phyloP scores from a whole-genome alignment of 2,888 invertebrate species.

The Therioaphis trifolii region DNA sequence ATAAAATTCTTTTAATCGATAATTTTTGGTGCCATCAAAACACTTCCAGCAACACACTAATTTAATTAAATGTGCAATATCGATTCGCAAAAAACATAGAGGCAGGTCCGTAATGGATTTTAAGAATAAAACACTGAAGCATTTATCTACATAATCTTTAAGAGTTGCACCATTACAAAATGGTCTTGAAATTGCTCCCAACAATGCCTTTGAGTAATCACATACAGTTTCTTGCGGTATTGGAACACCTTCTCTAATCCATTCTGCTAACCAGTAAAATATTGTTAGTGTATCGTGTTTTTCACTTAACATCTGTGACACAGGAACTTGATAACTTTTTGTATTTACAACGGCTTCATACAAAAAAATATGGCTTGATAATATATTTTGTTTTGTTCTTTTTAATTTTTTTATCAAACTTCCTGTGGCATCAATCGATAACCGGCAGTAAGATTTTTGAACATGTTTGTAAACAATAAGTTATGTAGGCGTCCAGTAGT shows the following conservation, averaged over 20 bases:
- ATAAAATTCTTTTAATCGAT: conserved; percentile 6
- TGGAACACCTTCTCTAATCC: neutral
- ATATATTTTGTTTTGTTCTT: neutral
- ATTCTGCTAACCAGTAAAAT: conserved; percentile 24
- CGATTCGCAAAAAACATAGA: neutral
- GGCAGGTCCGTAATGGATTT: neutral
- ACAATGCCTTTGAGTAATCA: conserved; percentile 1
- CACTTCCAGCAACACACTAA: conserved; percentile 19
- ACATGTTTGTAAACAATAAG: neutral
- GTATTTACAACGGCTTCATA: conserved; percentile 7
- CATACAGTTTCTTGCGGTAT: conserved; percentile 3
- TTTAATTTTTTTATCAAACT: neutral
- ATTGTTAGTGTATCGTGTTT: neutral
- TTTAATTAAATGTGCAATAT: conserved; percentile 16
- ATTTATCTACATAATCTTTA: neutral
- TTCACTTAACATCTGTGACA: conserved; percentile 1
- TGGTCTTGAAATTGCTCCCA: conserved; percentile 11
- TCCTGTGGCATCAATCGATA: neutral
- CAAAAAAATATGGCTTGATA: conserved; percentile 1
- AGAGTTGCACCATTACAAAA: neutral
- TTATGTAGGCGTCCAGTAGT: neutral
- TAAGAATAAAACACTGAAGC: neutral
- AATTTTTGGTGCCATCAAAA: neutral
- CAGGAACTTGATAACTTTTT: neutral
- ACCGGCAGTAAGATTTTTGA: conserved; percentile 2